Conservation (phyloP, 2,797 vertebrate species). For the Poeciliopsis infans region DNA sequence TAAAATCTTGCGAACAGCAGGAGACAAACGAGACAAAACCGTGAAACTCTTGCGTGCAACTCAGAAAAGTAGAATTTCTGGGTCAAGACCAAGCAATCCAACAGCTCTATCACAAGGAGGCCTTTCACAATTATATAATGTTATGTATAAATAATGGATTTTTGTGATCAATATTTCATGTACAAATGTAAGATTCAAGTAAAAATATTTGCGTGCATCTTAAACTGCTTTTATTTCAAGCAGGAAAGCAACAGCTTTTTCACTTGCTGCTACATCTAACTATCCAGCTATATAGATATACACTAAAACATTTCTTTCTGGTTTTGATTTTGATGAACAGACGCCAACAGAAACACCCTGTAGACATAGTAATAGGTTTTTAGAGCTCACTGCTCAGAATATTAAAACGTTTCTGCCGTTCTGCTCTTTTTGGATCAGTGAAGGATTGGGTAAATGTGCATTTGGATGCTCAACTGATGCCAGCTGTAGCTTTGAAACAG, state of each 20-base stretch:
- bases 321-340: neutral
- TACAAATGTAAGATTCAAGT: neutral
- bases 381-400: neutral
- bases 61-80: neutral
- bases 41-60: neutral
- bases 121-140: neutral
- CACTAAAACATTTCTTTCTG: neutral
- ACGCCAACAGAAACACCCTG: neutral
- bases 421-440: neutral
- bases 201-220: neutral
- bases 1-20: neutral
- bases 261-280: neutral
- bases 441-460: neutral
- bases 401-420: neutral
- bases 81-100: neutral
- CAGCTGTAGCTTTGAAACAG: neutral
- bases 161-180: neutral
- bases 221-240: neutral
- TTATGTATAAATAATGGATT: neutral
- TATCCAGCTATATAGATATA: neutral
- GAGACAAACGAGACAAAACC: neutral
- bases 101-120: neutral
- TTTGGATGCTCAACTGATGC: neutral
- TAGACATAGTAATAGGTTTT: neutral
- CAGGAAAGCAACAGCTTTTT: neutral